A percentile compares a stretch with the other conserved stretches of the same genome.
phyloP scores from a whole-genome alignment of 2,113 vertebrate species.

The Bubo blakistoni region DNA sequence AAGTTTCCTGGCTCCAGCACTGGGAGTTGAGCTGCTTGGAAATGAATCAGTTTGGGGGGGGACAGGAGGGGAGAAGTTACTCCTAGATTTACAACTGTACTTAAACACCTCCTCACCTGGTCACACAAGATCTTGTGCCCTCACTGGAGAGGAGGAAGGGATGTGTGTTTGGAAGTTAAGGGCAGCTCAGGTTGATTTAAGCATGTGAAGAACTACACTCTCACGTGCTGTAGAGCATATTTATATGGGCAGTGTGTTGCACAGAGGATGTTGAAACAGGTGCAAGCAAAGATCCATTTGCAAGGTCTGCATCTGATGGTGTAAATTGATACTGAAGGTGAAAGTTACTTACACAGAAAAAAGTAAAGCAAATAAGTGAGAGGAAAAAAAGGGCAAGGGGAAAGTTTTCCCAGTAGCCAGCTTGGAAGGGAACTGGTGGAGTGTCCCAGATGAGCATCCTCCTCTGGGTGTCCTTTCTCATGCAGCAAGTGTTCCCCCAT shows the following conservation, averaged over 20 bases:
- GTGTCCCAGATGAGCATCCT: background rate
- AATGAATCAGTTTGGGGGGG: accelerated
- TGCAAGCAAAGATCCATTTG: background rate
- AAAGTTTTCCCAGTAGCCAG: background rate
- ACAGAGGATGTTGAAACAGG: background rate
- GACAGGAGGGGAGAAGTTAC: background rate
- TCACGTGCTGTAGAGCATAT: background rate
- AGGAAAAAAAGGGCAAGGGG: background rate
- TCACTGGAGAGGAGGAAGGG: background rate
- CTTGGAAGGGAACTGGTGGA: background rate
- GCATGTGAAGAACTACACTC: background rate
- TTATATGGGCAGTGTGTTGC: background rate
- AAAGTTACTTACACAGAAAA: background rate
- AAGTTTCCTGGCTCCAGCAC: background rate
- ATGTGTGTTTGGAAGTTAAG: background rate
- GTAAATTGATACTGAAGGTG: background rate
- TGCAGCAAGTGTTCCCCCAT: background rate
- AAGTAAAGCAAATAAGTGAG: background rate
- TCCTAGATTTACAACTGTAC: background rate
- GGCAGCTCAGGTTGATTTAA: background rate
- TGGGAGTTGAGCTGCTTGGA: background rate
- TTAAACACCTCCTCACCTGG: background rate
- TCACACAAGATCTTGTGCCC: background rate
- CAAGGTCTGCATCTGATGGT: background rate
- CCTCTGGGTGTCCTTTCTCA: background rate